Evolutionary conservation across 2,888 invertebrate species (phyloP), one percentile per base, ranked within the genome.

Genomic region (Lamellibrachia satsuma): DNA sequence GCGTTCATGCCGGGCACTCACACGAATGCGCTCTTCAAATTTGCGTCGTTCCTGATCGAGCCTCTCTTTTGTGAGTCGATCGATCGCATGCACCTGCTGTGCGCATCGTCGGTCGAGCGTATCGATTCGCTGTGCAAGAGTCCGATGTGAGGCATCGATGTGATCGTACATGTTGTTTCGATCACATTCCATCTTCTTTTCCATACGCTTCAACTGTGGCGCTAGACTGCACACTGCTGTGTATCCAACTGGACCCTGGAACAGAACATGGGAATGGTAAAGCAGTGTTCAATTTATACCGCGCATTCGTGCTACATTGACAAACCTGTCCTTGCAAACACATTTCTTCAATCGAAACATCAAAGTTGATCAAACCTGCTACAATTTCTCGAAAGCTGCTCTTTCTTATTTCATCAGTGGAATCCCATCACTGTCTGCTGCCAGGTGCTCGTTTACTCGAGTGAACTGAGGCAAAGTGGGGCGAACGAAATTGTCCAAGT

Each of bases 121-220:
- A 7, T 98, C 98, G 0, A 99, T 98, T 95, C 98, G 98, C 94
- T 98, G 97, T 93, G 98, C 98, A 91, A 99, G 96, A 94, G 97
- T 97, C 94, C 98, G 98, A 95, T 98, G 98, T 0, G 98, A 98
- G 95, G 97, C 97, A 95, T 98, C 98, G 60, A 98, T 98, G 95
- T 97, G 97, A 93, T 98, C 97, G 96, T 98, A 97, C 94, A 98
- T 96, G 95, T 98, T 98, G 93, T 98, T 97, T 95, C 98, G 98
- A 95, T 98, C 98, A 94, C 98, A 97, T 95, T 98, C 98, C 92
- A 99, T 95, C 93, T 96, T 95, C 94, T 98, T 98, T 96, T 99
- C 98, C 97, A 99, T 97, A 94, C 98, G 98, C 94, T 98, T 97
- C 96, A 99, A 98, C 96, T 98, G 98, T 0, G 99, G 99, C 0